phyloP scores from a whole-genome alignment of 2,888 invertebrate species.

The Desoria tigrina region DNA sequence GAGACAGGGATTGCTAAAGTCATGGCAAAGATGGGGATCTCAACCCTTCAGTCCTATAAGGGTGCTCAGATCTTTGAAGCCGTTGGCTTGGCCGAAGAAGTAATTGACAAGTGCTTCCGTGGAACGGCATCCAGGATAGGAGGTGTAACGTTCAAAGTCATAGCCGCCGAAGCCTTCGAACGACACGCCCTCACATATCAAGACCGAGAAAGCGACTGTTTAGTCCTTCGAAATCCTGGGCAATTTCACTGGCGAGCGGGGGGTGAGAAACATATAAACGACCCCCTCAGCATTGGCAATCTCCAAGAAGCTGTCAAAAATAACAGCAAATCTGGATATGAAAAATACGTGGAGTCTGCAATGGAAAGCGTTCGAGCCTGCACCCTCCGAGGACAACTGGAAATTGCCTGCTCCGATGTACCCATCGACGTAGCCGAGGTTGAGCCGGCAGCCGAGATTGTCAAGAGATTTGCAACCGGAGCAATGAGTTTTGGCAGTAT shows the following conservation, averaged over 20 bases:
- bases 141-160: conserved; percentile 84
- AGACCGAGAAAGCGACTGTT: conserved; percentile 60
- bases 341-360: conserved; percentile 80
- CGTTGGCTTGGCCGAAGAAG: conserved; percentile 88
- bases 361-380: conserved; percentile 81
- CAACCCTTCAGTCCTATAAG: conserved; percentile 96
- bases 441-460: conserved; percentile 90
- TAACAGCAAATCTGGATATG: conserved; percentile 81
- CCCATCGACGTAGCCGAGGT: conserved; percentile 80
- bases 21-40: conserved; percentile 99
- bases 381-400: conserved; percentile 89
- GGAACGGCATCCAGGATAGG: conserved; percentile 74
- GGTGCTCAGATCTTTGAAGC: conserved; percentile 99
- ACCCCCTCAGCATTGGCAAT: conserved; percentile 80
- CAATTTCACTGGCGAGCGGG: conserved; percentile 66
- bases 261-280: conserved; percentile 97
- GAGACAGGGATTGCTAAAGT: conserved; percentile 88
- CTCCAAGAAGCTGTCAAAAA: conserved; percentile 81
- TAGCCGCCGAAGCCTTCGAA: conserved; percentile 82
- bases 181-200: conserved; percentile 77
- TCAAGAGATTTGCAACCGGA: conserved; percentile 89
- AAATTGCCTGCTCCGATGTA: conserved; percentile 74
- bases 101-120: conserved; percentile 91
- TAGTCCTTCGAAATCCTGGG: conserved; percentile 83
- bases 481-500: conserved; percentile 81